Conservation (phyloP, 2,797 vertebrate species). For the Lacerta agilis region DNA sequence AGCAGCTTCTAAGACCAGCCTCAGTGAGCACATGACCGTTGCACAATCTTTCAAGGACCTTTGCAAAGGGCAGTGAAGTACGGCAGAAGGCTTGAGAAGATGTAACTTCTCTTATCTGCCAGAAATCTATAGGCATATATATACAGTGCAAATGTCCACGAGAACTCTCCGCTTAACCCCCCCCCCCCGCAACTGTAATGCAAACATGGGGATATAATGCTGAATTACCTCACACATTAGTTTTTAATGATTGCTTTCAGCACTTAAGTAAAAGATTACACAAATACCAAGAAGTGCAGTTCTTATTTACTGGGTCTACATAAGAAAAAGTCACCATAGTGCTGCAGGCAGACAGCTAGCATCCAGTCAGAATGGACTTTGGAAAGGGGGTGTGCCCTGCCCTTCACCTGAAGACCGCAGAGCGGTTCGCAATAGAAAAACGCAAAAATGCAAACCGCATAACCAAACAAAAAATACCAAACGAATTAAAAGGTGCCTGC, state of each 20-base stretch:
- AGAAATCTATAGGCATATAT: background rate
- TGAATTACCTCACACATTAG: background rate
- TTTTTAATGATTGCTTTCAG: background rate
- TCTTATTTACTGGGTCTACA: background rate
- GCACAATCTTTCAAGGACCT: background rate
- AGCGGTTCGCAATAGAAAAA: too few species aligned
- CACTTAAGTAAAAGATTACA: background rate
- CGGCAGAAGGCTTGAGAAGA: background rate
- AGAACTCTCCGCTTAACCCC: background rate
- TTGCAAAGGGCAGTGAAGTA: conserved; percentile 16
- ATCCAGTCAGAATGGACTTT: too few species aligned
- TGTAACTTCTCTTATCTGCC: background rate
- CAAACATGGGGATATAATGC: too few species aligned
- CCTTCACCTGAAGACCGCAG: too few species aligned
- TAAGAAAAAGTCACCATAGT: background rate
- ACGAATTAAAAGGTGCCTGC: background rate
- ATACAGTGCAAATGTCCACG: too few species aligned
- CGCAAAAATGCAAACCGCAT: too few species aligned
- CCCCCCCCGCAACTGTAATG: too few species aligned
- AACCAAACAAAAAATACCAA: too few species aligned
- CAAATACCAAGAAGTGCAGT: background rate
- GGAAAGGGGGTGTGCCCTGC: too few species aligned
- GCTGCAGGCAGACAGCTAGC: too few species aligned
- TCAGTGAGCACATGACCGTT: background rate
- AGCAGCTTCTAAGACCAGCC: accelerated